phyloP scores from a whole-genome alignment of 2,113 vertebrate species.

The Origma solitaria region DNA sequence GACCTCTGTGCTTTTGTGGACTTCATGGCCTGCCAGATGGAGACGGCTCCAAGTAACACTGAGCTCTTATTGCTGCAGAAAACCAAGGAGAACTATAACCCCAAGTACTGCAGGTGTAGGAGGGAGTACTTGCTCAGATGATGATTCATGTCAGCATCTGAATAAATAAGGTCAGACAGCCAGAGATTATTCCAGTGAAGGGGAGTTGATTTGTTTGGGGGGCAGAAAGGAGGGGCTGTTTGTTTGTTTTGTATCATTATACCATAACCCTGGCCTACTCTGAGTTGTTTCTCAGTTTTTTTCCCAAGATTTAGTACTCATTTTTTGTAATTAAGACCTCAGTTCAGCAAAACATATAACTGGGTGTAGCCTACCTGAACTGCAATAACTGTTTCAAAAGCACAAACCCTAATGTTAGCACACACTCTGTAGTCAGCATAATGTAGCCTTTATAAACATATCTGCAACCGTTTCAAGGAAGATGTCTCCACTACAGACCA shows the following conservation, averaged over 20 bases:
- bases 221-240: constrained; percentile 16
- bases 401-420: not conserved
- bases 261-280: not conserved
- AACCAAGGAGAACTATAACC: constrained; percentile 51
- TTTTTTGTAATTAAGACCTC: constrained; percentile 40
- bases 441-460: not conserved
- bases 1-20: constrained; percentile 41
- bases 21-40: constrained; percentile 29
- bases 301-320: not conserved
- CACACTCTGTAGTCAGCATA: not conserved
- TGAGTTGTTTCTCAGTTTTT: not conserved
- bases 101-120: constrained; percentile 49
- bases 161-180: constrained; percentile 57
- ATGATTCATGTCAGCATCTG: constrained; percentile 59
- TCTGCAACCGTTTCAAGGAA: not conserved
- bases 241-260: not conserved
- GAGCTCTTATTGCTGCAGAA: constrained; percentile 46
- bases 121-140: constrained; percentile 50
- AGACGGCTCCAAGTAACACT: constrained; percentile 40
- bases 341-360: not conserved
- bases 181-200: constrained; percentile 35
- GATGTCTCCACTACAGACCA: not conserved
- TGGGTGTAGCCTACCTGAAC: constrained; percentile 1
- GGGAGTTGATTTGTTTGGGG: constrained; percentile 24
- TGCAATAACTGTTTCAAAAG: not conserved